Conservation (phyloP, 2,113 vertebrate species). For the Galeopterus variegatus region DNA sequence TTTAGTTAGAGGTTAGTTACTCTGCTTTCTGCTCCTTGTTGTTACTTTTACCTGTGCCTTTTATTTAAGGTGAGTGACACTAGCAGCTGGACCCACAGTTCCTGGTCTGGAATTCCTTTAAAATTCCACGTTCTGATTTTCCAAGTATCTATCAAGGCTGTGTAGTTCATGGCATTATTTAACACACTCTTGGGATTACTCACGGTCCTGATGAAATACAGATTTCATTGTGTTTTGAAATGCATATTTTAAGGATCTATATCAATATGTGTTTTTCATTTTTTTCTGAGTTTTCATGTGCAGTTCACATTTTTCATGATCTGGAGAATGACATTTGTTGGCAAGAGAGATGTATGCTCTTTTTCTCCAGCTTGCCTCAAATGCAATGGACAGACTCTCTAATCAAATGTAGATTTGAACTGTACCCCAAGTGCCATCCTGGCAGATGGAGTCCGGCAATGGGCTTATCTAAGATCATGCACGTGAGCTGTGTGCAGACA, state of each 20-base stretch:
- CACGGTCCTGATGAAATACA: slow-evolving; percentile 84
- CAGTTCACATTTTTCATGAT: slow-evolving; percentile 80
- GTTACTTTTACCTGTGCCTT: slow-evolving; percentile 17
- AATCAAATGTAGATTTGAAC: slow-evolving; percentile 80
- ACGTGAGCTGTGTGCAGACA: background rate
- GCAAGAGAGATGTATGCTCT: background rate
- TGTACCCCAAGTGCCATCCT: slow-evolving; percentile 28
- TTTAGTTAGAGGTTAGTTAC: background rate
- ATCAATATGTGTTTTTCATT: slow-evolving; percentile 76
- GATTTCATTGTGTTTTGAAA: slow-evolving; percentile 77
- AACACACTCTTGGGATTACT: slow-evolving; percentile 80
- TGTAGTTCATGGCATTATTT: slow-evolving; percentile 80
- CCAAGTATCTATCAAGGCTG: slow-evolving; percentile 78
- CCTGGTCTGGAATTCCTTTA: slow-evolving; percentile 82
- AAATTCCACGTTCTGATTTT: slow-evolving; percentile 76
- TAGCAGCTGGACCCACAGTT: background rate
- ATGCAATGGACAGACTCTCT: slow-evolving; percentile 73
- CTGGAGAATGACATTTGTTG: slow-evolving; percentile 66
- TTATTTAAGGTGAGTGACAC: background rate
- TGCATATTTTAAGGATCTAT: slow-evolving; percentile 76
- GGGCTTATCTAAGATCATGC: background rate
- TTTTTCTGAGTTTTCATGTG: slow-evolving; percentile 72
- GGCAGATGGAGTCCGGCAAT: background rate
- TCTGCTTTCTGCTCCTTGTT: background rate
- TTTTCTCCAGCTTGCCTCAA: slow-evolving; percentile 61